Evolutionary conservation across 2,797 vertebrate species (phyloP).

Genomic region (Vespertilio murinus): DNA sequence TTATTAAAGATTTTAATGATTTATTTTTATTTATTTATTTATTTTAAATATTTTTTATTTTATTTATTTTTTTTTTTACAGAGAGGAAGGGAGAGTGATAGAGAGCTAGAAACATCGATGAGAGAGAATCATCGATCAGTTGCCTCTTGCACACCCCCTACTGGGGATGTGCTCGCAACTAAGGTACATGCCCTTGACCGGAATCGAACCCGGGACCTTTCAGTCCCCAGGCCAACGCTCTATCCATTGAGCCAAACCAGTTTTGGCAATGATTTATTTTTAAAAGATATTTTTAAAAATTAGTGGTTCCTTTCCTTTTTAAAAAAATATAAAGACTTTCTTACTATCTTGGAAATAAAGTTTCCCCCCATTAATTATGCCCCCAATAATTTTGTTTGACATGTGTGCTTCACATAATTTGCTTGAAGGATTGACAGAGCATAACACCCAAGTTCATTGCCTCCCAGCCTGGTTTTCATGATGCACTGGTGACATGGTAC

Average conservation of each 20-base stretch:
- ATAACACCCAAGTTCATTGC: not conserved
- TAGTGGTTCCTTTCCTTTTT: constrained; percentile 11
- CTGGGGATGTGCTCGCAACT: no score
- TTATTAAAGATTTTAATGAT: constrained; percentile 14
- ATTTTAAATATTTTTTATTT: not conserved
- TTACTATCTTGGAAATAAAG: not conserved
- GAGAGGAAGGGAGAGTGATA: no score
- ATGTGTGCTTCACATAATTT: not conserved
- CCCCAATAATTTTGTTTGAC: not conserved
- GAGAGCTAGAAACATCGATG: no score
- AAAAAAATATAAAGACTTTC: not conserved
- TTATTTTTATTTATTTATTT: constrained; percentile 18
- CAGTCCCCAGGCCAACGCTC: no score
- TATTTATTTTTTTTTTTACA: no score
- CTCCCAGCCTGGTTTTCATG: not conserved
- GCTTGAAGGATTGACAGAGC: not conserved
- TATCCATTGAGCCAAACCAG: no score
- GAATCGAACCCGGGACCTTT: no score
- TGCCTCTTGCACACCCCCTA: no score
- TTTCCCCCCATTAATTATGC: not conserved
- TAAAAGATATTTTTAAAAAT: constrained; percentile 13
- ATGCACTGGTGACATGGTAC: not conserved
- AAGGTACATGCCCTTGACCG: no score
- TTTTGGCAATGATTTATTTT: not conserved
- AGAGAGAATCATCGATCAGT: no score